phyloP scores from a whole-genome alignment of 2,797 vertebrate genomes.

The Parauchenoglanis punctatus region DNA sequence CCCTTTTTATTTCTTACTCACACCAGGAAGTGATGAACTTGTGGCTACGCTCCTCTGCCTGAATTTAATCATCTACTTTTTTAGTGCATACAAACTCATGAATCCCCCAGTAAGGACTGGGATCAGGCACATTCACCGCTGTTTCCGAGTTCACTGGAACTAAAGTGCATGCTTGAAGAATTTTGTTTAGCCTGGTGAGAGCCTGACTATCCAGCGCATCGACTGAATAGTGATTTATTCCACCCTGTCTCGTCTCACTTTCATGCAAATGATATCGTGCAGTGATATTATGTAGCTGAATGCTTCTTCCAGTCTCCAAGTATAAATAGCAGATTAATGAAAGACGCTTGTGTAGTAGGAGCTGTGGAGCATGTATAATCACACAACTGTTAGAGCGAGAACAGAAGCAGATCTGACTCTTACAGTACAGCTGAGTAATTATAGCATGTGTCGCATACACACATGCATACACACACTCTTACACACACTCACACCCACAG shows the following conservation, averaged over 20 bases:
- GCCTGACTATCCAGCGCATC: neutral
- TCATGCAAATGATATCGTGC: neutral
- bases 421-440: conserved; percentile 49
- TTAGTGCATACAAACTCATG: neutral
- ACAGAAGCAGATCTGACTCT: conserved; percentile 35
- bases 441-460: conserved; percentile 36
- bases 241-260: neutral
- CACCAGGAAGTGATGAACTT: no score
- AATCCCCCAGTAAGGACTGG: neutral
- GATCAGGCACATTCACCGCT: neutral
- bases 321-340: conserved; percentile 28
- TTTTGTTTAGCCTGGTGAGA: neutral
- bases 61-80: neutral
- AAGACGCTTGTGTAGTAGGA: conserved; percentile 39
- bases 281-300: conserved; percentile 6
- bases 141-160: neutral
- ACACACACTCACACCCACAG: conserved; percentile 36
- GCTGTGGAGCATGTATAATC: conserved; percentile 29
- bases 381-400: conserved; percentile 29
- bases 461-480: conserved; percentile 37
- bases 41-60: neutral
- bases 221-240: neutral
- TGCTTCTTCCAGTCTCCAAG: neutral
- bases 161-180: conserved; percentile 13
- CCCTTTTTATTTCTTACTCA: neutral